Base-by-base conservation (phyloP, 2,888 invertebrate species). In the Lydus trimaculatus region DNA sequence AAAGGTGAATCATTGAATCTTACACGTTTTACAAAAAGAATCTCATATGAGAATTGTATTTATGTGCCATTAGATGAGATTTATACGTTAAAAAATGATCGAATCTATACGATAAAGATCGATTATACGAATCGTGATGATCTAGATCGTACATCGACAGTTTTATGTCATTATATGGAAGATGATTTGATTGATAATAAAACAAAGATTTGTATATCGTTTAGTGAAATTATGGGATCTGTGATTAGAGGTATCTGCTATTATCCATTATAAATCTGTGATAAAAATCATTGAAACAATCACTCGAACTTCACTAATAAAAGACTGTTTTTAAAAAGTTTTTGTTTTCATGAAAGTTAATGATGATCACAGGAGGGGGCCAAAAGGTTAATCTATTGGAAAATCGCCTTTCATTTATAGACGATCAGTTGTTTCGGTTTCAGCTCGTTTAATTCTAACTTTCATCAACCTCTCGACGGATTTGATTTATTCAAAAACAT, bases 181-280 rank as follows among this genome's bases (percentile, higher is more conserved):
- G 74, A 78, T 71, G 73, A 76, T 56, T 70, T 81, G 61, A 67
- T 72, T 28, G 76, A 72, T 64, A 66, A 70, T 20, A 68, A 70
- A 28, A 74, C 72, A 31, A 72, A 76, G 25, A 69, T 72, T 20
- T 62, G 70, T n/a, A 77, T 81, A 69, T 79, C 75, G 64, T 79
- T 78, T 69, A 77, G 80, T 69, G 84, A 83, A 70, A 72, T 76
- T 25, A 72, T 73, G 65, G 83, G 83, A 61, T 77, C 79, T 63
- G 75, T 83, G 65, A 73, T 84, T 33, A 78, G 76, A 70, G 83
- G 82, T 25, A 64, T 83, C 17, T 77, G 80, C n/a, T 83, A 78
- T 78, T 83, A 82, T 73, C 79, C 80, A 28, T 64, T 72, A 31
- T 78, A 71, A 43, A 17, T 11, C 23, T 63, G 64, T 48, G 48